Base-by-base conservation (phyloP, 2,113 vertebrate genomes). In the Semicossyphus pulcher region DNA sequence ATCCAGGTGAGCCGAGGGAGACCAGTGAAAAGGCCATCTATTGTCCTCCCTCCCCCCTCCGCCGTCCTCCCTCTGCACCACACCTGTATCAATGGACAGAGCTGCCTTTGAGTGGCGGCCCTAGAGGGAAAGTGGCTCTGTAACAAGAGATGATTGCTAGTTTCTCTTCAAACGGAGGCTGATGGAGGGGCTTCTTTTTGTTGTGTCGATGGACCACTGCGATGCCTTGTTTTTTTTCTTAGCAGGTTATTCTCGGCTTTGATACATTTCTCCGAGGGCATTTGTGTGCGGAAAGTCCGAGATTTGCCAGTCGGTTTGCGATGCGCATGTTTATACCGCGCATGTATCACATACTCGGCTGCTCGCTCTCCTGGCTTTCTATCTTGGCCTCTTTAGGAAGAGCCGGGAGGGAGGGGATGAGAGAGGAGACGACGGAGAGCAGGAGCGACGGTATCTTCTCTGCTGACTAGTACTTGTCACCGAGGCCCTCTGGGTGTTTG, bases 51-150 rank as follows among this genome's bases (percentile, higher is more conserved):
- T 29, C 14, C 31, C 39, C 45, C 28, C 21, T 20, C 26, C 20
- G n/a, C n/a, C 23, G 12, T 58, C 34, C 41, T 37, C 54, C 45
- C 59, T 53, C 14, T 36, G 23, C 64, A 68, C 75, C 81, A 85
- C 88, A 90, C 86, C 88, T 92, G 86, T 88, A 87, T 88, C 76
- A 77, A 75, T 71, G 77, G 72, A 84, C 85, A 85, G 69, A 47
- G 57, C 37, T 77, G 61, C 77, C 66, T 90, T 92, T 91, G 76
- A 91, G 80, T 36, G 8, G 58, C 29, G 47, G 80, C 80, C 82
- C 83, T 61, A 23, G 67, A 86, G 85, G 68, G 69, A 85, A 76
- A 76, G 80, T 76, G 72, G 62, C 63, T 66, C 31, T 58, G 83
- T 86, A 89, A 90, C 72, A 54, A 67, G 79, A 89, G 86, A 85